phyloP scores from a whole-genome alignment of 1,140 invertebrate genomes.

The Papilio aristodemus region DNA sequence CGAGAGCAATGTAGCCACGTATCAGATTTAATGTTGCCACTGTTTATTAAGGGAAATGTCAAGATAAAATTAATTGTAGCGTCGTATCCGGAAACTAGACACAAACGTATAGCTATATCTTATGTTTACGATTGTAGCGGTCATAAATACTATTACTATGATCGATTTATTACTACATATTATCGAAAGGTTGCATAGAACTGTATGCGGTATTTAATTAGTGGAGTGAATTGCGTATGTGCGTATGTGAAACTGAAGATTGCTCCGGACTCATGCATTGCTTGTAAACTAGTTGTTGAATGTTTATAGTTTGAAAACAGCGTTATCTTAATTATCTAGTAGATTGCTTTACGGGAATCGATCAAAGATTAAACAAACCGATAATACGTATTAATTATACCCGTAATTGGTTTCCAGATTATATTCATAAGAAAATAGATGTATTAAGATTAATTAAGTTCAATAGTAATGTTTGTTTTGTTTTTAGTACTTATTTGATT shows the following conservation, averaged over 20 bases:
- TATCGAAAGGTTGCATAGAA: background rate
- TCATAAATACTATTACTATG: slow-evolving; percentile 40
- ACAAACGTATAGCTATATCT: slow-evolving; percentile 41
- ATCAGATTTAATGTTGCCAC: slow-evolving; percentile 51
- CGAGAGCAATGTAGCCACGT: slow-evolving; percentile 49
- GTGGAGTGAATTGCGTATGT: slow-evolving; percentile 37
- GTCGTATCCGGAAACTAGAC: slow-evolving; percentile 45
- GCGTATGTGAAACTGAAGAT: slow-evolving; percentile 26
- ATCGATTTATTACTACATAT: slow-evolving; percentile 42
- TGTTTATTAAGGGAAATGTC: slow-evolving; percentile 48
- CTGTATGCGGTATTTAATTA: slow-evolving; percentile 41
- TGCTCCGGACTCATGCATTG: slow-evolving; percentile 49
- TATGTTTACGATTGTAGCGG: slow-evolving; percentile 45
- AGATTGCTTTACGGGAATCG: slow-evolving; percentile 10
- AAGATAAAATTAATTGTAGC: slow-evolving; percentile 39
- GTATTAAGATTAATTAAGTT: background rate
- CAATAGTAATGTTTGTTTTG: background rate
- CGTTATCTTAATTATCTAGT: background rate
- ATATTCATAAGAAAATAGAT: background rate
- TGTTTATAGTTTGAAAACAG: background rate
- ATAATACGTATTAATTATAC: background rate
- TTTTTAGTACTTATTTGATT: slow-evolving; percentile 9
- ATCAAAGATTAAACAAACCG: slow-evolving; percentile 13
- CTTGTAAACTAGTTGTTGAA: slow-evolving; percentile 33
- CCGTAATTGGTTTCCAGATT: background rate